Conservation (phyloP, 2,113 vertebrate genomes). For the Procavia capensis region DNA sequence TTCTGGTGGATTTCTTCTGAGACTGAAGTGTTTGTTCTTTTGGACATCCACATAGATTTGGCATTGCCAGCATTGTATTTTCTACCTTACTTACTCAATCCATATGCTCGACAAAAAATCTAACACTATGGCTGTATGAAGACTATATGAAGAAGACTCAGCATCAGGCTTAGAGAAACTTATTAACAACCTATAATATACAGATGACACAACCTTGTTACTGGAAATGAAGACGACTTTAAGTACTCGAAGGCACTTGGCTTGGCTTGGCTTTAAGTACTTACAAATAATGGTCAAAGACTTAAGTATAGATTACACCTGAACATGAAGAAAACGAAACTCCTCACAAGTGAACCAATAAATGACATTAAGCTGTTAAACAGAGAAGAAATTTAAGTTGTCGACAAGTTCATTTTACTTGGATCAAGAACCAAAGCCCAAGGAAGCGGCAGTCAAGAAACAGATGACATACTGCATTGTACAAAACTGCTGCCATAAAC, state of each 20-base stretch:
- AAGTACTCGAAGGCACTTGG: too few species aligned
- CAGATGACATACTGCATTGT: not conserved
- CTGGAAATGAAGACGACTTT: not conserved
- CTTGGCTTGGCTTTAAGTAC: too few species aligned
- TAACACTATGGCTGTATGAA: too few species aligned
- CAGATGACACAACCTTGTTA: not conserved
- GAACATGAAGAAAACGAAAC: too few species aligned
- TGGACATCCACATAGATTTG: not conserved
- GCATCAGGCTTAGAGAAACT: not conserved
- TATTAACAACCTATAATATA: not conserved
- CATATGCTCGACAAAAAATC: not conserved
- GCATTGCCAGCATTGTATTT: not conserved
- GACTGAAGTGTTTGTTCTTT: not conserved
- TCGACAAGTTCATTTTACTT: not conserved
- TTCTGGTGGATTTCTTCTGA: not conserved
- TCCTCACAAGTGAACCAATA: not conserved
- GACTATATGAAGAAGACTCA: not conserved
- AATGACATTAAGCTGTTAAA: not conserved
- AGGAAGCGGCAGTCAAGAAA: not conserved
- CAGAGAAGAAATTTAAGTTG: not conserved
- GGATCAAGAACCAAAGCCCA: not conserved
- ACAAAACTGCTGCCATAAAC: not conserved
- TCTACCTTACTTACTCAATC: not conserved
- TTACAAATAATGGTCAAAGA: not conserved
- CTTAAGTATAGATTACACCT: too few species aligned